These are phyloP conservation scores for Acanthosoma haemorrhoidale DNA, from an alignment of 2,888 invertebrate genomes.

Conservation along the genomic window DNA sequence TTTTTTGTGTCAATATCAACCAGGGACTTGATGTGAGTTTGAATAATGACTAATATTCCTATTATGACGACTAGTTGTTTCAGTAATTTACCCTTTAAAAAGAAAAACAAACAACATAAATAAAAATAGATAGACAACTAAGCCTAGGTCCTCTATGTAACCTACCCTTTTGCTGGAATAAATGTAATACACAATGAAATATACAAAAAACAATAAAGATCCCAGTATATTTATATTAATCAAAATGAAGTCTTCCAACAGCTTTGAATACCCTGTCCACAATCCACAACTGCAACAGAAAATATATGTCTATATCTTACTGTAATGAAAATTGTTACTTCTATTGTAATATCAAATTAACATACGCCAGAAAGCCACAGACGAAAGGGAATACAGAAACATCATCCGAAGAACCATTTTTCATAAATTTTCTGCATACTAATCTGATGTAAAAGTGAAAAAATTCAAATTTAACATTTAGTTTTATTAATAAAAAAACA, in stretches of 20 bases:
- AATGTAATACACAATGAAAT: constrained; percentile 63
- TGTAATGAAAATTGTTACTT: constrained; percentile 25
- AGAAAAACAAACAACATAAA: too few species aligned
- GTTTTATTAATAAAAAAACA: too few species aligned
- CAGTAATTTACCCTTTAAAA: too few species aligned
- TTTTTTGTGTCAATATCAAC: too few species aligned
- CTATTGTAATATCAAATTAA: constrained; percentile 43
- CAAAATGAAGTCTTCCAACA: constrained; percentile 65
- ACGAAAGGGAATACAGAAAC: constrained; percentile 71
- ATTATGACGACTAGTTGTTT: too few species aligned
- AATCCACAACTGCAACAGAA: constrained; percentile 68
- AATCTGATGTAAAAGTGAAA: constrained; percentile 53
- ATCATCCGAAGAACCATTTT: constrained; percentile 69
- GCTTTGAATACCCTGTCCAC: constrained; percentile 75
- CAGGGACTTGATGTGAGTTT: too few species aligned
- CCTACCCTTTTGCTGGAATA: constrained; percentile 70
- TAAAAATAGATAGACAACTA: too few species aligned
- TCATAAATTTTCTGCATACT: constrained; percentile 69
- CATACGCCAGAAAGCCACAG: constrained; percentile 69
- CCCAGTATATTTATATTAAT: constrained; percentile 73
- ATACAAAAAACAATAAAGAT: constrained; percentile 61
- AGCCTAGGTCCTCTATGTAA: too few species aligned
- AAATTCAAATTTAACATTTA: too few species aligned
- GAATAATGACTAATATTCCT: too few species aligned
- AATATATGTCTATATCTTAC: constrained; percentile 44